phyloP scores from a whole-genome alignment of 2,888 invertebrate species.

The Amorpha juglandis region DNA sequence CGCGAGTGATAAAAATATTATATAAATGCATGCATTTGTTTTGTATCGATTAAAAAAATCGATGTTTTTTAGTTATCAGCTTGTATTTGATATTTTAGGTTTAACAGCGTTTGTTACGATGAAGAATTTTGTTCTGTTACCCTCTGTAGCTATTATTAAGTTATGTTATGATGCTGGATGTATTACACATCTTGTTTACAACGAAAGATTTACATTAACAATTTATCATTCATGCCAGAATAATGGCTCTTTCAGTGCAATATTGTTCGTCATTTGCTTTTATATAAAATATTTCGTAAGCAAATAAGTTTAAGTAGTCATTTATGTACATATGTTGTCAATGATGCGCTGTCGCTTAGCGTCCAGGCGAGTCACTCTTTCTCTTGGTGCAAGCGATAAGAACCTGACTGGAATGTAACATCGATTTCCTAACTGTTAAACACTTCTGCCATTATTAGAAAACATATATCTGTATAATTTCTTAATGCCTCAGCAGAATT shows the following conservation, averaged over 20 bases:
- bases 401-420: slow-evolving; percentile 31
- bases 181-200: slow-evolving; percentile 3
- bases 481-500: neutral
- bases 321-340: slow-evolving; percentile 65
- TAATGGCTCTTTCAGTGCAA: slow-evolving; percentile 26
- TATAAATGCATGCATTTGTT: too few relatives aligned
- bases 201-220: neutral
- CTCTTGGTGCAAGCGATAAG: slow-evolving; percentile 62
- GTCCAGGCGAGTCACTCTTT: slow-evolving; percentile 58
- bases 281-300: slow-evolving; percentile 42
- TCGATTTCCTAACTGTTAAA: slow-evolving; percentile 22
- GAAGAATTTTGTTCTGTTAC: too few relatives aligned
- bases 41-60: too few relatives aligned
- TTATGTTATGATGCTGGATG: neutral
- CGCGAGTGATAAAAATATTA: too few relatives aligned
- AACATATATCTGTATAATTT: too few relatives aligned
- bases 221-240: slow-evolving; percentile 14
- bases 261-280: slow-evolving; percentile 35
- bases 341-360: slow-evolving; percentile 58
- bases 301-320: slow-evolving; percentile 44
- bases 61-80: too few relatives aligned
- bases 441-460: too few relatives aligned
- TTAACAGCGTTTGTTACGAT: too few relatives aligned
- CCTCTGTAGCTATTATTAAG: neutral
- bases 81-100: too few relatives aligned